Evolutionary conservation across 2,113 vertebrate genomes (phyloP).

Genomic region (Nansenia antarctica): DNA sequence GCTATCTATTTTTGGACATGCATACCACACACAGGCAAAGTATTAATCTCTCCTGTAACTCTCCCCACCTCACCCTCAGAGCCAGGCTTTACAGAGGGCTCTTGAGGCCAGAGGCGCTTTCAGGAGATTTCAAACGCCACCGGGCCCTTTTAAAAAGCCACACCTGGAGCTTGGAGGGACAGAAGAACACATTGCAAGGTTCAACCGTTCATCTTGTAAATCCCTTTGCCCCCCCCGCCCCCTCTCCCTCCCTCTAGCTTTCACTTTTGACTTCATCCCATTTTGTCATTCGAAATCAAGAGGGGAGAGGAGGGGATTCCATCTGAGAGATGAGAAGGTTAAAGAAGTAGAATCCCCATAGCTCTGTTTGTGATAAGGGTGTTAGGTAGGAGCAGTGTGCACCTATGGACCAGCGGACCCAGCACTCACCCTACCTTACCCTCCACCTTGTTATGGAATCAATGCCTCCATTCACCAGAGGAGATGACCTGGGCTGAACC

Average conservation of each 20-base stretch:
- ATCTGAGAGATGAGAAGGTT: too few species aligned
- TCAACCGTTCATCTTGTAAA: neutral
- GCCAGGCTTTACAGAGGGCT: neutral
- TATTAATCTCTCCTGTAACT: neutral
- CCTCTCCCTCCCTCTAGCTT: neutral
- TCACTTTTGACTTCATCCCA: neutral
- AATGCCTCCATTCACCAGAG: conserved; percentile 23
- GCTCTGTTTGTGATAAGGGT: too few species aligned
- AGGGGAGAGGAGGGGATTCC: too few species aligned
- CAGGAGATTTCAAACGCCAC: neutral
- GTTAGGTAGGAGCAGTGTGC: too few species aligned
- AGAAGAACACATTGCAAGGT: neutral
- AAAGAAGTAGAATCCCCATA: too few species aligned
- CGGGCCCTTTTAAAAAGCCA: neutral
- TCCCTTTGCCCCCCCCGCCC: too few species aligned
- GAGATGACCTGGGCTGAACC: neutral
- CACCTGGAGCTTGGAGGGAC: too few species aligned
- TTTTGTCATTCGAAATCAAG: neutral
- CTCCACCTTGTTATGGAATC: conserved; percentile 9
- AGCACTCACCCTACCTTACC: too few species aligned
- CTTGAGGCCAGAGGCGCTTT: neutral
- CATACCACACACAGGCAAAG: neutral
- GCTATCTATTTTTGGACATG: too few species aligned
- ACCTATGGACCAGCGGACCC: too few species aligned
- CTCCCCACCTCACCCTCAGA: neutral